Base-by-base conservation (phyloP, 2,113 vertebrate species). In the Heliornis fulica region DNA sequence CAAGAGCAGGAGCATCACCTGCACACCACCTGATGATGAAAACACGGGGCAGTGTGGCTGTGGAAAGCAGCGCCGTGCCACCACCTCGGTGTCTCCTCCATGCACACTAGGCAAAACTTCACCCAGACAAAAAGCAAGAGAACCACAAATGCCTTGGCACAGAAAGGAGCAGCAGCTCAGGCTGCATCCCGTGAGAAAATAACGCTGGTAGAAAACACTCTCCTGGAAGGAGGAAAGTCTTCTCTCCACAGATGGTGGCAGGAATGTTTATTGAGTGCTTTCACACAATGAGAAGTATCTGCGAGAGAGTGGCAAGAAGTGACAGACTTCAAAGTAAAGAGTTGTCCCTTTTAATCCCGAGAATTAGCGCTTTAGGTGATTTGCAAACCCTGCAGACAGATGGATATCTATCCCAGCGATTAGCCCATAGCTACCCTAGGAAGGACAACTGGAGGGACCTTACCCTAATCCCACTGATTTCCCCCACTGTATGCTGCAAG, bases 271-370 rank as follows among this genome's bases (percentile, higher is more conserved):
- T 82, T 77, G 86, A 94, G 64, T 8, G 60, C 74, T 76, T 95
- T 94, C 92, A 87, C 84, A 94, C 94, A 40, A 54, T 45, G 82
- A 70, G 79, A 89, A 90, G 66, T 90, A 92, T 65, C 85, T 94
- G 90, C 76, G 71, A 94, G 77, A 65, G 77, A 72, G 86, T 36
- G 16, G 60, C 64, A 64, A 94, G 92, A 96, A 89, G 96, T 64
- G 92, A 56, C 92, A 97, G 93, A 94, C 88, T 94, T 87, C 93
- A 75, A 96, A 92, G 90, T 4, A 57, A 93, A 86, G 70, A 89
- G 46, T 23, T 40, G 92, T 48, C 54, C 76, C 70, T 80, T 83
- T 68, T 32, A 63, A 65, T 53, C 92, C 83, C 0, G 3, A 20
- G 53, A 32, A 83, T 32, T 76, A 82, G 57, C 5, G 0, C 83